Base-by-base conservation (phyloP, 2,797 vertebrate genomes). In the Rhinella marina region DNA sequence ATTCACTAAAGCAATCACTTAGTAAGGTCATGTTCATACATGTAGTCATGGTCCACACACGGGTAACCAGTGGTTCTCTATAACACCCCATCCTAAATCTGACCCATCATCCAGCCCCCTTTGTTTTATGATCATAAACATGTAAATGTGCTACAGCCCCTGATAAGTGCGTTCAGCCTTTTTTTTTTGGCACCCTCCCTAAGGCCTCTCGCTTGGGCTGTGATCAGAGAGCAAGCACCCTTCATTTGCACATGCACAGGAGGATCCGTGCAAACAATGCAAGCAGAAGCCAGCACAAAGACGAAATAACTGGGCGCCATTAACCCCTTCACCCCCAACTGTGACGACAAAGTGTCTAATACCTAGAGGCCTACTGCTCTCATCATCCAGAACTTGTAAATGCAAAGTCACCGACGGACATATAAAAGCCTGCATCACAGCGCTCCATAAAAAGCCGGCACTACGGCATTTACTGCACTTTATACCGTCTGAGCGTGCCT, bases 121-220 rank as follows among this genome's bases (percentile, higher is more conserved):
- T 72, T 75, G 77, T 48, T 86, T 59, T 89, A 29, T 41, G 61
- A 86, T 86, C 84, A 86, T n/a, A 82, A 80, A 54, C 25, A n/a
- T 66, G 56, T 21, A 59, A 70, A 83, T 83, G 25, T 32, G 41
- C 25, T 12, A 70, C 79, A 57, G 59, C 17, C 84, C 80, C 72
- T 86, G 59, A 89, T 52, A 25, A 32, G 14, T 66, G 48, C 41
- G 50, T 27, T 61, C 72, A 76, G 61, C 57, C 54, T 57, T 76
- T 41, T 77, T 41, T 41, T 41, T 41, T 41, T 41, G 41, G 56
- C 83, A 50, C 77, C 0, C n/a, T 86, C 83, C 68, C 87, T 27
- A 19, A 73, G 78, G 88, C 84, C 88, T 54, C 48, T 9, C 59
- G 73, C 68, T 81, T 27, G 11, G 78, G 77, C 52, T 8, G 41